Percentiles rank a stretch among this genome's conserved stretches.
These are phyloP conservation scores for Drosophila antonietae DNA, from an alignment of 2,888 invertebrate genomes.

Conservation along the genomic window DNA sequence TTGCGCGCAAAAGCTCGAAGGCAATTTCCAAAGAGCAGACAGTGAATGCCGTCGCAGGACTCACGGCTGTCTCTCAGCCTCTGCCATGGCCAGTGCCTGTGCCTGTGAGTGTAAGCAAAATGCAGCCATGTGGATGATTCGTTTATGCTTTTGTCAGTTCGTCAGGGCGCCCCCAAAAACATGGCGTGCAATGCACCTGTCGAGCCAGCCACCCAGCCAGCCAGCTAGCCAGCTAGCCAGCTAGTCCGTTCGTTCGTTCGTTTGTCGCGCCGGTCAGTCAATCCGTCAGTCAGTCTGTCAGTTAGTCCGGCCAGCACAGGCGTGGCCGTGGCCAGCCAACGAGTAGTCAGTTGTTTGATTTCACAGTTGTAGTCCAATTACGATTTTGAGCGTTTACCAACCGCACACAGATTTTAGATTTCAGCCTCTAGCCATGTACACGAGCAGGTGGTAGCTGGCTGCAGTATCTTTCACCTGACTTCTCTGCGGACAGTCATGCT, in stretches of 20 bases:
- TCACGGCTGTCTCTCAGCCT: not conserved
- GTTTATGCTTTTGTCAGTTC: slow-evolving; percentile 83
- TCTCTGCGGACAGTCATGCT: slow-evolving; percentile 36
- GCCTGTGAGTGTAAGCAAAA: slow-evolving; percentile 54
- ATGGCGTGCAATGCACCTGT: slow-evolving; percentile 50
- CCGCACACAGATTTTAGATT: slow-evolving; percentile 77
- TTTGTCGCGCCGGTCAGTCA: slow-evolving; percentile 4
- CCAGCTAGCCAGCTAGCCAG: not conserved
- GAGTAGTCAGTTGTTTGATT: slow-evolving; percentile 75
- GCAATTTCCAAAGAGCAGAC: slow-evolving; percentile 29
- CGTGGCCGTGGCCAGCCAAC: slow-evolving; percentile 27
- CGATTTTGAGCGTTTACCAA: slow-evolving; percentile 77
- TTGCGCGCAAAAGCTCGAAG: slow-evolving; percentile 52
- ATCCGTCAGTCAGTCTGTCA: slow-evolving; percentile 6
- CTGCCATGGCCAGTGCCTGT: not conserved
- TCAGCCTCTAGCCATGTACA: slow-evolving; percentile 60
- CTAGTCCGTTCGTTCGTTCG: not conserved
- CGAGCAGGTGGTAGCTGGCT: slow-evolving; percentile 11
- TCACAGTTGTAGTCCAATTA: slow-evolving; percentile 79
- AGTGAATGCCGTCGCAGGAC: slow-evolving; percentile 6
- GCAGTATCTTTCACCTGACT: slow-evolving; percentile 15
- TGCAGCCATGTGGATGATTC: slow-evolving; percentile 83
- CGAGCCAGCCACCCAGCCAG: slow-evolving; percentile 23
- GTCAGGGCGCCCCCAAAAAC: slow-evolving; percentile 51
- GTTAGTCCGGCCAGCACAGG: slow-evolving; percentile 19